These are phyloP conservation scores for Ginglymostoma cirratum DNA, from an alignment of 2,113 vertebrate genomes.

Conservation along the genomic window DNA sequence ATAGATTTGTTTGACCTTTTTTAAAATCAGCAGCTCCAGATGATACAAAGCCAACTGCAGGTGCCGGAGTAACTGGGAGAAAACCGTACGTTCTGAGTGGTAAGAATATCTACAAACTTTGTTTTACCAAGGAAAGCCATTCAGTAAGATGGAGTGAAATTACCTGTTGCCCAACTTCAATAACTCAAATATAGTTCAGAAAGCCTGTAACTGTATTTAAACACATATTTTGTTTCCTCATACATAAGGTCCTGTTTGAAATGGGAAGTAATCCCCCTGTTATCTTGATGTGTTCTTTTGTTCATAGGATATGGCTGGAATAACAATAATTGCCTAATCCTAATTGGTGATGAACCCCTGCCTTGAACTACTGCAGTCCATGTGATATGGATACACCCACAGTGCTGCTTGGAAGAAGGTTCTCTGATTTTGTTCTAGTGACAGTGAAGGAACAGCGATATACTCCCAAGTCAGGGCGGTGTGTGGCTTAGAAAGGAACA, in stretches of 20 bases:
- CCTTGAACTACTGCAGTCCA: too few species aligned
- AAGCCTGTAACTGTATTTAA: not conserved
- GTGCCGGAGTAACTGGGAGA: not conserved
- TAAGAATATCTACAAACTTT: conserved; percentile 7
- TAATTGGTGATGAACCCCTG: too few species aligned
- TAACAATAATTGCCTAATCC: too few species aligned
- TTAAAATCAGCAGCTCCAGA: conserved; percentile 6
- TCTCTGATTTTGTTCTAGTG: too few species aligned
- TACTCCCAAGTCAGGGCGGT: too few species aligned
- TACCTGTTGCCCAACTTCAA: not conserved
- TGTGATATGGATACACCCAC: too few species aligned
- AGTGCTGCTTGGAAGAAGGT: too few species aligned
- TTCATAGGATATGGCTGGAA: too few species aligned
- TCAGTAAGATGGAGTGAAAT: not conserved
- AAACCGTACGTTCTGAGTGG: not conserved
- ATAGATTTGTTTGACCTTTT: not conserved
- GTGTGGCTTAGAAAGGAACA: too few species aligned
- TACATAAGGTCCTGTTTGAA: not conserved
- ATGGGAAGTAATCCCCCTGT: not conserved
- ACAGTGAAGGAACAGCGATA: too few species aligned
- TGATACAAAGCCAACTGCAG: not conserved
- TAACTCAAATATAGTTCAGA: not conserved
- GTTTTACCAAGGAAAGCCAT: not conserved
- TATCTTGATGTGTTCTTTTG: not conserved
- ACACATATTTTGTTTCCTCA: not conserved